phyloP scores from a whole-genome alignment of 2,797 vertebrate genomes.

The Setipinna tenuifilis region DNA sequence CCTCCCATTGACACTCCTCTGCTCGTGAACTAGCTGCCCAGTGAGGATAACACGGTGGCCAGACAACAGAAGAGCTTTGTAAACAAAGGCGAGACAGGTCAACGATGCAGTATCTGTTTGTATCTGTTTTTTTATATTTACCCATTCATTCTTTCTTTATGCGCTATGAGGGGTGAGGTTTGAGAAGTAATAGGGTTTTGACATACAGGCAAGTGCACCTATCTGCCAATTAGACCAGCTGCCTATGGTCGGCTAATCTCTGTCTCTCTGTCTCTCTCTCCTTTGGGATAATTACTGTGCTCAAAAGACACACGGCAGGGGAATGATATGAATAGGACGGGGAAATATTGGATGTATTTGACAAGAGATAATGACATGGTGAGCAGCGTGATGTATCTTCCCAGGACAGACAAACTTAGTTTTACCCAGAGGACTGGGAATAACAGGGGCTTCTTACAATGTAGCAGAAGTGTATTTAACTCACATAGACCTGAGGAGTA shows the following conservation, averaged over 20 bases:
- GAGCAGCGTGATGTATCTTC: constrained; percentile 35
- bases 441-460: neutral
- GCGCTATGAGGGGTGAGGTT: constrained; percentile 39
- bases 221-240: constrained; percentile 51
- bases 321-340: constrained; percentile 45
- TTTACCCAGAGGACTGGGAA: neutral
- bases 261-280: constrained; percentile 25
- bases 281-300: constrained; percentile 54
- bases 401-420: neutral
- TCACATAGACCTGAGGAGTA: neutral
- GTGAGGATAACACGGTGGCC: constrained; percentile 41
- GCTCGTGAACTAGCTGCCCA: constrained; percentile 54
- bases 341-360: constrained; percentile 45
- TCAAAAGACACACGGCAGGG: constrained; percentile 39
- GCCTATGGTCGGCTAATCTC: constrained; percentile 46
- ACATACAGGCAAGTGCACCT: constrained; percentile 52
- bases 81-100: constrained; percentile 61
- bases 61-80: constrained; percentile 49
- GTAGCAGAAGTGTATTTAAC: neutral
- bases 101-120: constrained; percentile 49
- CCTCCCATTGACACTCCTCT: constrained; percentile 55
- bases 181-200: constrained; percentile 52
- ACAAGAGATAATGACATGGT: constrained; percentile 46
- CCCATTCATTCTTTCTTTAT: constrained; percentile 48
- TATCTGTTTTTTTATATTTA: constrained; percentile 47